Evolutionary conservation across 2,888 invertebrate genomes (phyloP).

Genomic region (Pediacus dermestoides): DNA sequence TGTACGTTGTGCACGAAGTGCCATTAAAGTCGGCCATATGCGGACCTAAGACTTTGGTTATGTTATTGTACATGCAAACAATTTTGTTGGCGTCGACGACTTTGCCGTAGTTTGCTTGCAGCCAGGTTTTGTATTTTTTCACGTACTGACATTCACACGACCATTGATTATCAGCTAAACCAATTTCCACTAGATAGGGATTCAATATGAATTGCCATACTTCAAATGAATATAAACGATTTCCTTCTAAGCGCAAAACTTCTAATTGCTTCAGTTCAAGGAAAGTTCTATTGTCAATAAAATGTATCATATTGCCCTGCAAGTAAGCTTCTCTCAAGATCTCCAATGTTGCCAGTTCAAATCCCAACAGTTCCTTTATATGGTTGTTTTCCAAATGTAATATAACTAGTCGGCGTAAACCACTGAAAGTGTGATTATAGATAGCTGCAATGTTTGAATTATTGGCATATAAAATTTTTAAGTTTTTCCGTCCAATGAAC

Average conservation of each 20-base stretch:
- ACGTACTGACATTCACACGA: slow-evolving; percentile 86
- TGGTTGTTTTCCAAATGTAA: slow-evolving; percentile 86
- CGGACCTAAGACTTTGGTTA: slow-evolving; percentile 67
- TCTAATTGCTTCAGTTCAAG: slow-evolving; percentile 75
- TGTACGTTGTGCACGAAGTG: slow-evolving; percentile 70
- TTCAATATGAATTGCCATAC: slow-evolving; percentile 82
- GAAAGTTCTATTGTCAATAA: slow-evolving; percentile 83
- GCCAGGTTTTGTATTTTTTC: slow-evolving; percentile 74
- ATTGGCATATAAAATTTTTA: slow-evolving; percentile 83
- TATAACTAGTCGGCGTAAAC: slow-evolving; percentile 71
- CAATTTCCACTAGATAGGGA: slow-evolving; percentile 83
- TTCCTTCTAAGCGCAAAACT: slow-evolving; percentile 80
- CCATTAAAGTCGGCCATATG: slow-evolving; percentile 74
- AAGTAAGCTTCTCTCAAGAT: slow-evolving; percentile 82
- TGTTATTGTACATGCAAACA: slow-evolving; percentile 71
- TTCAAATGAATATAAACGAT: slow-evolving; percentile 75
- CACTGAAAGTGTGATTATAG: slow-evolving; percentile 88
- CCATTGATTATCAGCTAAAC: slow-evolving; percentile 82
- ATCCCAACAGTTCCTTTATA: slow-evolving; percentile 74
- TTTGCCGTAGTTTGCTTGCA: slow-evolving; percentile 74
- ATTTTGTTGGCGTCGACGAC: slow-evolving; percentile 75
- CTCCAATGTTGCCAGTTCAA: slow-evolving; percentile 78
- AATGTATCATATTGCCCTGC: slow-evolving; percentile 78
- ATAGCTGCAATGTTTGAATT: slow-evolving; percentile 81
- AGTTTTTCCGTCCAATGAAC: slow-evolving; percentile 87